Evolutionary conservation across 1,140 invertebrate species (phyloP).

Genomic region (Thaumetopoea pityocampa): DNA sequence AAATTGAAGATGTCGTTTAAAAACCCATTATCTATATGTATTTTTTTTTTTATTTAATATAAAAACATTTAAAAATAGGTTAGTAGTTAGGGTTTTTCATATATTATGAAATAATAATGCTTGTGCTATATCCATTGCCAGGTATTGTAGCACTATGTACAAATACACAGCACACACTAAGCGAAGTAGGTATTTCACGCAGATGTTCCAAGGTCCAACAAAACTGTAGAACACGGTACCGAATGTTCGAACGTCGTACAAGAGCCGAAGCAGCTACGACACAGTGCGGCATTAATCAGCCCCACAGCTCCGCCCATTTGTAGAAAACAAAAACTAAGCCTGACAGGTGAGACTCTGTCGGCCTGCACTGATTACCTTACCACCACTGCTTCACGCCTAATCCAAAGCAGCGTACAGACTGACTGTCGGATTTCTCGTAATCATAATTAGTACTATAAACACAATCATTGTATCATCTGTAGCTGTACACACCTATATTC

Average conservation of each 20-base stretch:
- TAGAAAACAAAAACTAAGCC: conserved; percentile 75
- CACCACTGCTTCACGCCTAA: conserved; percentile 29
- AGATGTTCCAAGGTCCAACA: conserved; percentile 51
- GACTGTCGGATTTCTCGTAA: conserved; percentile 36
- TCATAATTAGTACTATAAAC: conserved; percentile 13
- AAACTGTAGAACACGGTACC: conserved; percentile 43
- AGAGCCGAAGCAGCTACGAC: conserved; percentile 43
- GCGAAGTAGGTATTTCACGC: conserved; percentile 55
- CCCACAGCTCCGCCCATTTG: conserved; percentile 63
- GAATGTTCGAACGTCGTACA: conserved; percentile 23
- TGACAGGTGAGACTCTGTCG: conserved; percentile 77
- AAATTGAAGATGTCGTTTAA: too few relatives aligned
- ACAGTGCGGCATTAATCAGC: conserved; percentile 49
- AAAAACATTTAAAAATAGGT: too few relatives aligned
- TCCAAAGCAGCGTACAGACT: conserved; percentile 34
- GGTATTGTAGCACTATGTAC: conserved; percentile 11
- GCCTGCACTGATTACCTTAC: conserved; percentile 65
- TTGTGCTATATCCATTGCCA: too few relatives aligned
- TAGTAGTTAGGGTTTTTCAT: too few relatives aligned
- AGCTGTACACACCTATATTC: too few relatives aligned
- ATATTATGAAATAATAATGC: too few relatives aligned
- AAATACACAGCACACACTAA: conserved; percentile 47
- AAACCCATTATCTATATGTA: too few relatives aligned
- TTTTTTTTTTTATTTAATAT: too few relatives aligned
- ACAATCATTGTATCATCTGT: conserved; percentile 13